phyloP scores from a whole-genome alignment of 2,888 invertebrate genomes.

The Rutpela maculata region DNA sequence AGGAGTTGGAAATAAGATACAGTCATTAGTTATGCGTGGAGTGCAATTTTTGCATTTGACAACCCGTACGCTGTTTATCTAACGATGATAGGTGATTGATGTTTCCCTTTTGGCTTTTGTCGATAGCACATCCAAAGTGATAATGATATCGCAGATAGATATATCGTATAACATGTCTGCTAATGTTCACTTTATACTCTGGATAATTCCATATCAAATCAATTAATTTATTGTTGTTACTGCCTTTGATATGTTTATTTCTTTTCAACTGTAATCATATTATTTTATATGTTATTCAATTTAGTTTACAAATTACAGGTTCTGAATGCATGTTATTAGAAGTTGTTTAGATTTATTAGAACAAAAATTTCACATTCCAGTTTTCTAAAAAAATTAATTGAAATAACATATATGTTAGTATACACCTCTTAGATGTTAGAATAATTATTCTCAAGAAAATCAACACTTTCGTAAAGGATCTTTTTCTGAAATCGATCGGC shows the following conservation, averaged over 20 bases:
- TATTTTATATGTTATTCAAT: too few species aligned
- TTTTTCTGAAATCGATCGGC: too few species aligned
- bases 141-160: conserved; percentile 63
- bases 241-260: background rate
- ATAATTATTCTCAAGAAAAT: too few species aligned
- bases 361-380: too few species aligned
- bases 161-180: conserved; percentile 57
- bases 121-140: conserved; percentile 56
- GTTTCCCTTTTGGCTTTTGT: conserved; percentile 65
- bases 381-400: too few species aligned
- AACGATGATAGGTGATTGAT: conserved; percentile 65
- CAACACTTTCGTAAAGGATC: too few species aligned
- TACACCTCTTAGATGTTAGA: too few species aligned
- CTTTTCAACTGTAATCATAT: background rate
- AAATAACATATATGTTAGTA: too few species aligned
- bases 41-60: conserved; percentile 61
- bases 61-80: conserved; percentile 59
- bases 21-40: conserved; percentile 55
- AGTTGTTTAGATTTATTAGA: too few species aligned
- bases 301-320: too few species aligned
- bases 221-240: background rate
- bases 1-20: conserved; percentile 50
- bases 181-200: conserved; percentile 11
- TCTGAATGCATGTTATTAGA: too few species aligned
- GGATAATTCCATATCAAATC: conserved; percentile 1